Evolutionary conservation across 2,797 vertebrate species (phyloP).

Genomic region (Lemur catta): DNA sequence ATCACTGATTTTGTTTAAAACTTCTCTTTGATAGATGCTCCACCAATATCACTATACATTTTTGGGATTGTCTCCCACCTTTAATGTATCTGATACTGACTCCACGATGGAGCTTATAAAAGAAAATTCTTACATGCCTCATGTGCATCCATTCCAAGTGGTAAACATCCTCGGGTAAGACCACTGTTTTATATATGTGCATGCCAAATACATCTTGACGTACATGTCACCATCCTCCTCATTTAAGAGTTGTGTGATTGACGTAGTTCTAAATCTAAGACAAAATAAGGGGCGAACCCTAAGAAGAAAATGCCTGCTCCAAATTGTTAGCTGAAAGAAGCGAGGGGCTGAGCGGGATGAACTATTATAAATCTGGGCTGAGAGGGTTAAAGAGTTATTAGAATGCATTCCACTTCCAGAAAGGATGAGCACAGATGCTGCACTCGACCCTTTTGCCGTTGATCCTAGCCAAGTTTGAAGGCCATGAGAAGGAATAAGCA

Average conservation of each 20-base stretch:
- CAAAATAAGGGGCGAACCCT: not conserved
- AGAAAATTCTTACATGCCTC: not conserved
- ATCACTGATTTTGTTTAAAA: not conserved
- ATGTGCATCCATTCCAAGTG: not conserved
- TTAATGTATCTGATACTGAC: not conserved
- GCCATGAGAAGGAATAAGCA: conserved; percentile 67
- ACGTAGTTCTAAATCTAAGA: not conserved
- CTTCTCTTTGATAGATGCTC: not conserved
- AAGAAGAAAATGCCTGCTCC: not conserved
- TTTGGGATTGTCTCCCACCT: not conserved
- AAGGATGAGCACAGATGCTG: conserved; percentile 44
- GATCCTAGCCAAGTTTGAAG: conserved; percentile 66
- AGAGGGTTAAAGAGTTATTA: conserved; percentile 48
- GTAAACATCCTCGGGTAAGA: not conserved
- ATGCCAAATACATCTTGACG: not conserved
- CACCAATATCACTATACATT: not conserved
- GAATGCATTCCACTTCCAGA: conserved; percentile 31
- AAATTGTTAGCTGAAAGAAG: not conserved
- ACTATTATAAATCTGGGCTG: not conserved
- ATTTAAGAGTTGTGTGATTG: not conserved
- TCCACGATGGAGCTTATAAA: not conserved
- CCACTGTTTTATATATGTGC: not conserved
- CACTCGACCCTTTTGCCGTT: conserved; percentile 47
- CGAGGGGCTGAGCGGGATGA: not conserved
- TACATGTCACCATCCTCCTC: not conserved